A percentile compares a stretch with the other conserved stretches of the same genome.
Evolutionary conservation across 2,888 invertebrate genomes (phyloP).

Genomic region (Hypomecis atomaria): DNA sequence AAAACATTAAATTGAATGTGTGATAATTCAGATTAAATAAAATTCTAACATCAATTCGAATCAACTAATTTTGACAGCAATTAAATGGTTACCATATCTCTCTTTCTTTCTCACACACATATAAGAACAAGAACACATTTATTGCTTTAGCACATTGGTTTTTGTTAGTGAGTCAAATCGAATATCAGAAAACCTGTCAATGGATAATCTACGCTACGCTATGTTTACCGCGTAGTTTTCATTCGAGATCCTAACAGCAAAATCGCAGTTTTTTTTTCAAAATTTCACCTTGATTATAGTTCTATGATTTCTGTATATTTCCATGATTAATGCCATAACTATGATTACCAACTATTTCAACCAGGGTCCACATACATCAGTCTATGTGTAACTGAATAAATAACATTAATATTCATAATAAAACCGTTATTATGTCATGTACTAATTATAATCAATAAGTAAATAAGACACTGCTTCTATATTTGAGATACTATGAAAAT

Average conservation of each 20-base stretch:
- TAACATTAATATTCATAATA: constrained; percentile 37
- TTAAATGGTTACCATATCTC: no score
- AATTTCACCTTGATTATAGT: constrained; percentile 5
- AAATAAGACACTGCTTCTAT: constrained; percentile 41
- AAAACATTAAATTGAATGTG: no score
- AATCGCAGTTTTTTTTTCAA: neutral
- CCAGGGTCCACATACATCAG: constrained; percentile 42
- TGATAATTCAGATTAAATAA: no score
- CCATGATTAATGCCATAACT: neutral
- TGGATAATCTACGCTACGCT: no score
- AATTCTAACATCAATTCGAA: no score
- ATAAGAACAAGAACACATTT: no score
- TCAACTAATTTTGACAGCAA: no score
- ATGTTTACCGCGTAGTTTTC: neutral
- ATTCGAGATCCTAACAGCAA: no score
- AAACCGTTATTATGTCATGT: constrained; percentile 58
- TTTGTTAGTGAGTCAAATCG: no score
- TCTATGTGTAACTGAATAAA: constrained; percentile 44
- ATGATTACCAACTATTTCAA: constrained; percentile 22
- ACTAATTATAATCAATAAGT: constrained; percentile 51
- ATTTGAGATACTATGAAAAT: constrained; percentile 37
- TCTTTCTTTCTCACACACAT: no score
- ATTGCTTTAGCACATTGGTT: no score
- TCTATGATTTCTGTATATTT: neutral
- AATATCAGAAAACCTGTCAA: no score